Evolutionary conservation across 2,113 vertebrate genomes (phyloP).

Genomic region (Ariopsis seemanni): DNA sequence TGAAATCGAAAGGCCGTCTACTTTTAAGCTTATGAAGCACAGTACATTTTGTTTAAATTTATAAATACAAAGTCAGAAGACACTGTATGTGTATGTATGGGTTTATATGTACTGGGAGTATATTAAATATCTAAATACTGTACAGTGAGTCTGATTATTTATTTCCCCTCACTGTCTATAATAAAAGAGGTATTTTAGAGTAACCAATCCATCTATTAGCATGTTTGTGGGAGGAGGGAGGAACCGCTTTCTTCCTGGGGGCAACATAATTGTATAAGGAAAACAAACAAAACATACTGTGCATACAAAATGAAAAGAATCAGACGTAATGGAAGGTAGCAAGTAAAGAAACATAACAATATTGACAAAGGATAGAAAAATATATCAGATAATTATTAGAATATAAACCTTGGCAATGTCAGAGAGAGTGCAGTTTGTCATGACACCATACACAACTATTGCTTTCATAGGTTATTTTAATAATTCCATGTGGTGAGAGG

Average conservation of each 20-base stretch:
- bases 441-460: background rate
- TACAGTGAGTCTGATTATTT: background rate
- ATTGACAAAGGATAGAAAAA: background rate
- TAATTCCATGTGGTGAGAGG: background rate
- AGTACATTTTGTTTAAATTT: no score
- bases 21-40: no score
- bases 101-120: no score
- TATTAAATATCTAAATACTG: no score
- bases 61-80: no score
- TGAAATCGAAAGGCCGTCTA: no score
- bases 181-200: background rate
- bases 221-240: background rate
- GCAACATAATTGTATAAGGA: background rate
- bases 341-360: background rate
- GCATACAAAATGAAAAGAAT: background rate
- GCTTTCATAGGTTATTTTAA: background rate
- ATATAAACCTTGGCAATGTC: background rate
- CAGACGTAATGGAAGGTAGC: background rate
- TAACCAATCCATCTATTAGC: background rate
- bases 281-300: background rate
- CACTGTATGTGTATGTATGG: no score
- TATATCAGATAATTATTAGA: background rate
- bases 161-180: background rate
- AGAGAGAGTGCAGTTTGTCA: background rate
- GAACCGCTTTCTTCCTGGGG: background rate